Evolutionary conservation across 2,797 vertebrate species (phyloP).

Genomic region (Chaenodraco wilsoni): DNA sequence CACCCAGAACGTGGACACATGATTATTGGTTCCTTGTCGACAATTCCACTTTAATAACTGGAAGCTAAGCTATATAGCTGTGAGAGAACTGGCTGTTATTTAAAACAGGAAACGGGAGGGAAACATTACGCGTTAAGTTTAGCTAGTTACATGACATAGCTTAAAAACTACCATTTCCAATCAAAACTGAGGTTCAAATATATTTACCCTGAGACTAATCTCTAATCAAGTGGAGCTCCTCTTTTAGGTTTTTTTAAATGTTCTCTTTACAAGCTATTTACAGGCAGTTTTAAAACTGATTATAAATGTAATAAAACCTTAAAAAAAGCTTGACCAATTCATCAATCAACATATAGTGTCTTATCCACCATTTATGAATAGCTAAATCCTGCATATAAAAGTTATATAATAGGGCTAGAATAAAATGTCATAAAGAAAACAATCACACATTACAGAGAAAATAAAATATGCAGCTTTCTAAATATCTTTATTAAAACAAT

Average conservation of each 20-base stretch:
- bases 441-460: not conserved
- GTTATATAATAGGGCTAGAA: not conserved
- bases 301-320: not conserved
- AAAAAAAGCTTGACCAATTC: not conserved
- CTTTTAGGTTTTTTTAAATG: not conserved
- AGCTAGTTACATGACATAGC: not conserved
- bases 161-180: not conserved
- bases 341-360: not conserved
- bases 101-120: not conserved
- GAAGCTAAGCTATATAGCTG: not conserved
- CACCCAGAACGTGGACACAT: not conserved
- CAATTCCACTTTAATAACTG: not conserved
- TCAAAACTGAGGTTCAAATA: not conserved
- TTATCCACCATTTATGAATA: not conserved
- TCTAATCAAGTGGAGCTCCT: not conserved
- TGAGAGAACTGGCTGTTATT: not conserved
- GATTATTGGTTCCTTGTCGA: not conserved
- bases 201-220: not conserved
- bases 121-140: not conserved
- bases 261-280: not conserved
- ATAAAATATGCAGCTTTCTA: conserved; percentile 3
- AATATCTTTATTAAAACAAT: not conserved
- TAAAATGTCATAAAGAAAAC: not conserved
- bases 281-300: not conserved
- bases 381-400: not conserved